Evolutionary conservation across 2,797 vertebrate species (phyloP).

Genomic region (Adelosebastes latens): DNA sequence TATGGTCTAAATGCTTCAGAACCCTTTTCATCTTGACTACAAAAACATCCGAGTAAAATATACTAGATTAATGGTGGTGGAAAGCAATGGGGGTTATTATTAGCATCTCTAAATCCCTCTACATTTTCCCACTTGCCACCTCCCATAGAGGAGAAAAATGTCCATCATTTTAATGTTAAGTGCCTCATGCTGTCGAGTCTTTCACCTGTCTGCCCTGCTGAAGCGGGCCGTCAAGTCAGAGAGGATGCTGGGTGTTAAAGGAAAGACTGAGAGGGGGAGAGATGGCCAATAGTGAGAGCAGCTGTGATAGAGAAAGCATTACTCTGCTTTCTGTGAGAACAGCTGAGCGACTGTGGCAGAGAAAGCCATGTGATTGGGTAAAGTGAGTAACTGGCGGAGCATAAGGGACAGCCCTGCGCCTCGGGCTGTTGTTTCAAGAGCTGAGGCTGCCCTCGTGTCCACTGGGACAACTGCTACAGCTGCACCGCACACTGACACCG

Average conservation of each 20-base stretch:
- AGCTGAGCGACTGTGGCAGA: slow-evolving; percentile 43
- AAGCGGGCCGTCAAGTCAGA: slow-evolving; percentile 1
- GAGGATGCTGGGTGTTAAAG: slow-evolving; percentile 8
- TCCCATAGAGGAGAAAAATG: background rate
- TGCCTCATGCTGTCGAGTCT: slow-evolving; percentile 7
- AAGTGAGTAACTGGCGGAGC: slow-evolving; percentile 56
- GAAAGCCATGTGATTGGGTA: slow-evolving; percentile 35
- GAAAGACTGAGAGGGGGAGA: background rate
- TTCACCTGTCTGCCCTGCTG: slow-evolving; percentile 29
- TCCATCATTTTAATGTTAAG: slow-evolving; percentile 24
- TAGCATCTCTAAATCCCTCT: slow-evolving; percentile 17
- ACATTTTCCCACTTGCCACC: background rate
- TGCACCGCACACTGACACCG: slow-evolving; percentile 19
- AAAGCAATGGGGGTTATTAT: slow-evolving; percentile 20
- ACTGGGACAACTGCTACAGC: slow-evolving; percentile 36
- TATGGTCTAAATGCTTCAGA: slow-evolving; percentile 41
- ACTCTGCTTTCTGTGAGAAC: slow-evolving; percentile 35
- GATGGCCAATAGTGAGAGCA: slow-evolving; percentile 18
- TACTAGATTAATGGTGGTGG: slow-evolving; percentile 15
- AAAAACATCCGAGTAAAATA: slow-evolving; percentile 35
- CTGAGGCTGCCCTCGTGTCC: slow-evolving; percentile 17
- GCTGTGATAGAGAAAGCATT: slow-evolving; percentile 22
- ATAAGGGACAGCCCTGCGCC: slow-evolving; percentile 48
- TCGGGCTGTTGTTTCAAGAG: slow-evolving; percentile 51
- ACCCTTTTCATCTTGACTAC: slow-evolving; percentile 21